Evolutionary conservation across 2,888 invertebrate genomes (phyloP).

Genomic region (Cryptocheilus praepositus): DNA sequence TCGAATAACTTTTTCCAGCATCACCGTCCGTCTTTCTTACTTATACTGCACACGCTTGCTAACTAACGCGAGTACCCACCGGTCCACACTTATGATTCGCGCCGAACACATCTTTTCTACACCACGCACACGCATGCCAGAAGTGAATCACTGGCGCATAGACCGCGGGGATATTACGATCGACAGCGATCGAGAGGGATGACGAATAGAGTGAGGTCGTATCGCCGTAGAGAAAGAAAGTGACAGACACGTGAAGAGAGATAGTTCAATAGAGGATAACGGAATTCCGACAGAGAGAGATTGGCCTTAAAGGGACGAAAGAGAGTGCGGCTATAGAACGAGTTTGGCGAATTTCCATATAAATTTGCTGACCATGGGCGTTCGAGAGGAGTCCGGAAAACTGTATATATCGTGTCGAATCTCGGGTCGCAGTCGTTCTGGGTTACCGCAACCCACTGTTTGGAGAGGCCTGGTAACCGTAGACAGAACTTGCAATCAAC

Average conservation of each 20-base stretch:
- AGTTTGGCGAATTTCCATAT: constrained; percentile 74
- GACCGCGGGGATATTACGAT: neutral
- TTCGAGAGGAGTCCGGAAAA: constrained; percentile 8
- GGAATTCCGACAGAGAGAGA: neutral
- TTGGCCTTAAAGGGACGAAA: constrained; percentile 31
- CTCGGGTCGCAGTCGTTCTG: constrained; percentile 2
- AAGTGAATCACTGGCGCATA: neutral
- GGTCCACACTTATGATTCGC: too few species aligned
- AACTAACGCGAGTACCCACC: too few species aligned
- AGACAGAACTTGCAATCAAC: too few species aligned
- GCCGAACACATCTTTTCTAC: too few species aligned
- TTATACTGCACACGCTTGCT: too few species aligned
- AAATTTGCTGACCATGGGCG: constrained; percentile 69
- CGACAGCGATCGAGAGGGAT: neutral
- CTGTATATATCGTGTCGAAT: neutral
- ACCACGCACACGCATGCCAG: neutral
- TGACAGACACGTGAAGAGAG: neutral
- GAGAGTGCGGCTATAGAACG: constrained; percentile 60
- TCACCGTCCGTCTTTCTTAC: too few species aligned
- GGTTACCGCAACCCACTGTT: neutral
- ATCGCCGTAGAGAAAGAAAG: constrained; percentile 13
- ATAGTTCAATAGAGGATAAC: neutral
- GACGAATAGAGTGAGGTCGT: neutral
- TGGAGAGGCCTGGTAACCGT: neutral
- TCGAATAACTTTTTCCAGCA: too few species aligned